Percentiles rank a stretch among this genome's conserved stretches.
Conservation (phyloP, 1,140 invertebrate species). For the Apis laboriosa region DNA sequence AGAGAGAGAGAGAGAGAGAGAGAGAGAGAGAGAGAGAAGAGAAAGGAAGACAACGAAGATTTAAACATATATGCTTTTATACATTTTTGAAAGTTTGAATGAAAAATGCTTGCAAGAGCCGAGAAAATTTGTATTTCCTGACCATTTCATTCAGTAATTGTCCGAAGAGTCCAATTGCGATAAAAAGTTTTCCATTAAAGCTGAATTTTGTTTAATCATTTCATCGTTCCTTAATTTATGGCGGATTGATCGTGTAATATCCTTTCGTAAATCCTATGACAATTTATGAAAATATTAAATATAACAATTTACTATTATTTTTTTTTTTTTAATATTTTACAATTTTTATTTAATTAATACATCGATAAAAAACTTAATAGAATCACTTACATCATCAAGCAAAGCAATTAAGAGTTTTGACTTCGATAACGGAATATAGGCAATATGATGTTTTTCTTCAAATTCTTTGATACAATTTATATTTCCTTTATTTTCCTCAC, state of each 20-base stretch:
- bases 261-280: constrained; percentile 23
- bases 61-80: neutral
- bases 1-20: too few relatives aligned
- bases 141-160: constrained; percentile 59
- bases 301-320: too few relatives aligned
- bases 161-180: constrained; percentile 60
- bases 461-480: constrained; percentile 44
- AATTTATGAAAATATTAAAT: neutral
- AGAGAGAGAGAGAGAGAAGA: rapidly evolving
- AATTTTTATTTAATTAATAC: neutral
- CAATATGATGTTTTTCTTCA: constrained; percentile 27
- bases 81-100: constrained; percentile 24
- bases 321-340: neutral
- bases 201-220: constrained; percentile 51
- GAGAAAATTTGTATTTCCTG: constrained; percentile 26
- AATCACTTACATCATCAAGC: constrained; percentile 61
- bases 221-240: constrained; percentile 46
- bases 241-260: neutral
- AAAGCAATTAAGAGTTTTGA: constrained; percentile 58
- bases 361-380: neutral
- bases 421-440: constrained; percentile 49
- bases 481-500: constrained; percentile 53
- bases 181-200: constrained; percentile 54
- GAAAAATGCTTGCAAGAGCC: constrained; percentile 32
- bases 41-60: neutral